phyloP scores from a whole-genome alignment of 2,797 vertebrate genomes.

The Salmo trutta region DNA sequence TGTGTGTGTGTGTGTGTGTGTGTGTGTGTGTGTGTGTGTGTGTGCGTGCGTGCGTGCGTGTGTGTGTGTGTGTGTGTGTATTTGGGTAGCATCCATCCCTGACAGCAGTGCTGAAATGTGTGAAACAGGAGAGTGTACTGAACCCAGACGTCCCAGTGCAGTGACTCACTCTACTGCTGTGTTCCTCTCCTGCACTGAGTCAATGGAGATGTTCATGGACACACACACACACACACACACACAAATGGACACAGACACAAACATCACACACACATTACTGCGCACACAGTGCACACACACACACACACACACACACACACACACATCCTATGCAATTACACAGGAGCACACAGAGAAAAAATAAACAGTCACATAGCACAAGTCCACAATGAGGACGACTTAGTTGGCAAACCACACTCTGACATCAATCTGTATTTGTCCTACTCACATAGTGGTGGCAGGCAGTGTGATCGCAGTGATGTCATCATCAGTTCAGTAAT shows the following conservation, averaged over 20 bases:
- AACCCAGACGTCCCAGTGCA: slow-evolving; percentile 39
- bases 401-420: too few relatives aligned
- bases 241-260: too few relatives aligned
- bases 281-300: too few relatives aligned
- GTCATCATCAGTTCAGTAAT: background rate
- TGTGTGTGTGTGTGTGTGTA: slow-evolving; percentile 15
- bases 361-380: too few relatives aligned
- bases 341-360: background rate
- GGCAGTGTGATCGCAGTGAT: background rate
- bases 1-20: slow-evolving; percentile 6
- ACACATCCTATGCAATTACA: background rate
- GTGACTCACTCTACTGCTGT: slow-evolving; percentile 48
- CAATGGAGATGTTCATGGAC: background rate
- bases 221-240: background rate
- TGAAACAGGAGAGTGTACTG: slow-evolving; percentile 39
- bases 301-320: too few relatives aligned
- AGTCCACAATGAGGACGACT: too few relatives aligned
- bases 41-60: slow-evolving; percentile 29
- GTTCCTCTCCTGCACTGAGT: background rate
- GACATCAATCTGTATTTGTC: background rate
- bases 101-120: slow-evolving; percentile 21
- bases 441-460: background rate
- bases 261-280: too few relatives aligned
- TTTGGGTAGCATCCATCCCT: slow-evolving; percentile 3
- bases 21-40: background rate